Base-by-base conservation (phyloP, 2,888 invertebrate genomes). In the Prosapia bicincta region DNA sequence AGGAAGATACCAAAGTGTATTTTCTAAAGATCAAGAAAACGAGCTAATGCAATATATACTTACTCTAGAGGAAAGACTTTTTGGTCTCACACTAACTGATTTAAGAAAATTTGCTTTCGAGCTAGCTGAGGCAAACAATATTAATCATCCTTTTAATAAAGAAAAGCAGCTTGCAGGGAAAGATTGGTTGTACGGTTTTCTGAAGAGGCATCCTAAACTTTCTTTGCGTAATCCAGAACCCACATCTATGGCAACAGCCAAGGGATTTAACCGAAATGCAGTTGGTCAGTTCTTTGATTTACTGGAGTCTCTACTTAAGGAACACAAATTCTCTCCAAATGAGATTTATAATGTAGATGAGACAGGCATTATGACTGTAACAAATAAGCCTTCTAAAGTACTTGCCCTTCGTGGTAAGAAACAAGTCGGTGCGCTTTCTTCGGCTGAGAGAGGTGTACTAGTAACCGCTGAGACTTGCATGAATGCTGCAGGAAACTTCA, bases 111-210 rank as follows among this genome's bases (percentile, higher is more conserved):
- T 75, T 54, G 79, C 78, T 65, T 79, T 66, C 74, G 75, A 77
- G 66, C 66, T 80, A 54, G 79, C 78, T 24, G 78, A 78, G 70
- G 71, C 72, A 67, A 80, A 78, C 69, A 25, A 75, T n/a, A 76
- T 78, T 20, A 38, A 70, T 20, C 71, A 79, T 76, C 69, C 71
- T 30, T 80, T 79, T 71, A 75, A 75, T 71, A 76, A 28, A 75
- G 75, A 77, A 24, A 77, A 72, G 66, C 73, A 76, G 69, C 30
- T 75, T 69, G 78, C 79, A 69, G 78, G 78, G 43, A 77, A 76
- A 69, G 77, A 70, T 24, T 79, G 78, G 78, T 54, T 78, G 65
- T 71, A 77, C 66, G 69, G 66, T 23, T 79, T 79, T 65, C 68
- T 76, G 25, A 74, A 65, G 15, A 71, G 79, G 25, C 74, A 77